These are phyloP conservation scores for Conus ventricosus DNA, from an alignment of 1,140 invertebrate species.

Conservation along the genomic window DNA sequence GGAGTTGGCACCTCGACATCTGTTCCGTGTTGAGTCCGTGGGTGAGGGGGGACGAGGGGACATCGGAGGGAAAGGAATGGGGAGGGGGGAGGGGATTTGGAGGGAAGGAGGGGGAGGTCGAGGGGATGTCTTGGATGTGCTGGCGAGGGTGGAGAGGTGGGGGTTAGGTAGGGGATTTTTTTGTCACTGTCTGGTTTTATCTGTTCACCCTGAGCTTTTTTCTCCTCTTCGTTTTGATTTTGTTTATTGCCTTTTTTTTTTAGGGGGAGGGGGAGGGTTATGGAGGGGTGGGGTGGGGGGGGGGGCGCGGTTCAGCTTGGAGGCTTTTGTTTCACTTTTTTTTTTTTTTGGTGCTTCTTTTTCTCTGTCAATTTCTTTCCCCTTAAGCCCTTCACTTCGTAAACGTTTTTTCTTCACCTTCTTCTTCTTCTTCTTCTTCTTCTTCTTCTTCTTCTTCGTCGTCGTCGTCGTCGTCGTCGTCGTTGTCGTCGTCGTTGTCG, in stretches of 20 bases:
- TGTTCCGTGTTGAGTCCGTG: neutral
- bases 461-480: no score
- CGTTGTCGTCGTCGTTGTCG: no score
- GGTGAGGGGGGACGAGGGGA: no score
- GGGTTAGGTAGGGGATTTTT: no score
- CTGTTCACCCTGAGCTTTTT: neutral
- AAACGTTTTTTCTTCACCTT: no score
- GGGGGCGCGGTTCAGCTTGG: no score
- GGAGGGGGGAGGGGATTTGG: neutral
- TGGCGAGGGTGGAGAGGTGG: no score
- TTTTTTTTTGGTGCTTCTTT: neutral
- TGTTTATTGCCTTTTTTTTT: neutral
- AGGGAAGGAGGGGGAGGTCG: neutral
- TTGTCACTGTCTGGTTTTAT: no score
- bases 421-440: no score
- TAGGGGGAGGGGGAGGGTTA: no score
- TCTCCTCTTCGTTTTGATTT: neutral
- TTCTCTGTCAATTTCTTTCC: neutral
- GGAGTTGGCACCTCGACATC: constrained; percentile 35
- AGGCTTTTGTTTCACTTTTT: neutral
- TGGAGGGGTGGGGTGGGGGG: no score
- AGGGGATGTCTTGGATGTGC: neutral
- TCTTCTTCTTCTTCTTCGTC: no score
- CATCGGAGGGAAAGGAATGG: neutral
- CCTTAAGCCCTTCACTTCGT: neutral